Evolutionary conservation across 2,797 vertebrate species (phyloP).

Genomic region (Microhierax caerulescens): DNA sequence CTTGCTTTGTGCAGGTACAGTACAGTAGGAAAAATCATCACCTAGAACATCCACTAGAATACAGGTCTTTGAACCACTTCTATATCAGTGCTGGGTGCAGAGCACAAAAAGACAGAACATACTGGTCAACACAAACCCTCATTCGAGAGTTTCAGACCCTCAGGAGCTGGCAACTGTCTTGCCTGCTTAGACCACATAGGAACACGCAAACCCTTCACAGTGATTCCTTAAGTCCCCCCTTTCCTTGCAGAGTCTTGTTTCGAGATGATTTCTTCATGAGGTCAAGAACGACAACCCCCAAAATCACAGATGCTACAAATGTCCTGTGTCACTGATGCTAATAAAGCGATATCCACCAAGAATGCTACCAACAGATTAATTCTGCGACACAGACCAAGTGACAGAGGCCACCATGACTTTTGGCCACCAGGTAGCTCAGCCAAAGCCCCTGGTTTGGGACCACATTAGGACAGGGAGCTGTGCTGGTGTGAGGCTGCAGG

Average conservation of each 20-base stretch:
- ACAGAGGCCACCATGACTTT: background rate
- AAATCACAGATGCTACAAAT: rapidly evolving
- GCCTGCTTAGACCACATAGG: rapidly evolving
- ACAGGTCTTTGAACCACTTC: background rate
- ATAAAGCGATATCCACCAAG: rapidly evolving
- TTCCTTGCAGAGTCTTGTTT: background rate
- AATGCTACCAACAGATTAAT: rapidly evolving
- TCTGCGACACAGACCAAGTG: background rate
- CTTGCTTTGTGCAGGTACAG: background rate
- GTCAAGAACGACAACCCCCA: background rate
- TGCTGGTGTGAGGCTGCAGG: background rate
- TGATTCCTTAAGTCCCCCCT: background rate
- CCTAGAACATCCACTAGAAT: background rate
- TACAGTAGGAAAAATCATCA: rapidly evolving
- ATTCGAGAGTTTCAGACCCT: background rate
- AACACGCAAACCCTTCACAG: background rate
- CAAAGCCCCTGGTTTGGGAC: rapidly evolving
- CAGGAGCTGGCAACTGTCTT: background rate
- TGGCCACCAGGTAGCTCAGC: background rate
- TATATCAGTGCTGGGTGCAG: background rate
- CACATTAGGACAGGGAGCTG: rapidly evolving
- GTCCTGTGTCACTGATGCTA: background rate
- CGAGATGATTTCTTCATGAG: background rate
- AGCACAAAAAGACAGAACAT: background rate
- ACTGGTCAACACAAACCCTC: background rate